Evolutionary conservation across 2,888 invertebrate species (phyloP).

Genomic region (Helobdella robusta): DNA sequence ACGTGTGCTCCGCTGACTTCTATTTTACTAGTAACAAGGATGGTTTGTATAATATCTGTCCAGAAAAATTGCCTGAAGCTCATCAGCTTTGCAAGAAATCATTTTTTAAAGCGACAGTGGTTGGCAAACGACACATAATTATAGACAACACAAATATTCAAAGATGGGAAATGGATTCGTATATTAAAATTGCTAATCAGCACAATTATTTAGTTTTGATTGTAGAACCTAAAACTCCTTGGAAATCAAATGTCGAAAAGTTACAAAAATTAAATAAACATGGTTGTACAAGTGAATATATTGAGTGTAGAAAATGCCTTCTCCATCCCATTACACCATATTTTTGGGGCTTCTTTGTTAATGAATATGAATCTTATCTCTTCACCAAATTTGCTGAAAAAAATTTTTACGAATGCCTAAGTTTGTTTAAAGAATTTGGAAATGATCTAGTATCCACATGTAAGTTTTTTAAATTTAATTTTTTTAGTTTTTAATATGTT

Average conservation of each 20-base stretch:
- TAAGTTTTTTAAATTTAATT: neutral
- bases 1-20: conserved; percentile 47
- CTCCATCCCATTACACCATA: conserved; percentile 40
- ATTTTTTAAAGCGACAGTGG: conserved; percentile 39
- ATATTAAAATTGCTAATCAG: conserved; percentile 40
- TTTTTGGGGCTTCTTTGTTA: conserved; percentile 45
- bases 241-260: conserved; percentile 41
- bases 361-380: conserved; percentile 1
- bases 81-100: conserved; percentile 43
- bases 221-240: conserved; percentile 46
- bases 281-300: conserved; percentile 37
- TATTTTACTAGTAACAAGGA: conserved; percentile 39
- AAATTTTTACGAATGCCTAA: conserved; percentile 15
- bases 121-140: conserved; percentile 39
- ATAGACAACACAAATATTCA: conserved; percentile 49
- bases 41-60: conserved; percentile 40
- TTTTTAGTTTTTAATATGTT: neutral
- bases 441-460: neutral
- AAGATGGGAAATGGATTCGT: conserved; percentile 45
- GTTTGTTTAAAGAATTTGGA: conserved; percentile 6
- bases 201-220: conserved; percentile 43
- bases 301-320: conserved; percentile 35
- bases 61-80: conserved; percentile 39
- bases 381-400: neutral
- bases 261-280: conserved; percentile 41